Evolutionary conservation across 2,888 invertebrate genomes (phyloP), one percentile per base, ranked within the genome.

Genomic region (Acanthosepion lycidas): DNA sequence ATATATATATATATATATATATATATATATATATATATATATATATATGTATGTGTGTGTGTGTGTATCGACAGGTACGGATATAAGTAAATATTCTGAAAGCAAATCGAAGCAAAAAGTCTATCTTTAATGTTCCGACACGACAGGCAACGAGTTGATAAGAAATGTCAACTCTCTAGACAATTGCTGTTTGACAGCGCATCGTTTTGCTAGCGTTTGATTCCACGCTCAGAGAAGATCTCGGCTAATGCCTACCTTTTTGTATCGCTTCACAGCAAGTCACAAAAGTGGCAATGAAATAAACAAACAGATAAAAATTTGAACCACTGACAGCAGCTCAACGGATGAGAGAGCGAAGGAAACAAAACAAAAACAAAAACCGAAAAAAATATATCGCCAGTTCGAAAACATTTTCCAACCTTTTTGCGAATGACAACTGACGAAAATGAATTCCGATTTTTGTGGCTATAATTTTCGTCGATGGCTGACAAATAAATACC

Each of bases 131-230:
- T 78, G 78, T 78, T 78, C 20, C 78, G 78, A 78, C 33, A 78
- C 78, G 78, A 33, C 78, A 78, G n/a, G n/a, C 33, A 78, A 78
- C 33, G n/a, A 78, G 78, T 33, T 78, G n/a, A 78, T 78, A 78
- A 78, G 78, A 78, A 78, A 78, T 78, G 15, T 78, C 78, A 78
- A 78, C 18, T 33, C 78, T 78, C 78, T 12, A n/a, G 78, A 78
- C 78, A 78, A 78, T 78, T 78, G 78, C 78, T 33, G n/a, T 78
- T 78, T 78, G 78, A 78, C 78, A 78, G 78, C 78, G n/a, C 78
- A n/a, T 78, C 78, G n/a, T 78, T 78, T n/a, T 78, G 18, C 78
- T 12, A 78, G 15, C 15, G 78, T 78, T 78, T 78, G 78, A 78
- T n/a, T n/a, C n/a, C n/a, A n/a, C n/a, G 78, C 33, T 78, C 78